Conservation (phyloP, 1,140 invertebrate genomes). For the Hormaphis cornu region DNA sequence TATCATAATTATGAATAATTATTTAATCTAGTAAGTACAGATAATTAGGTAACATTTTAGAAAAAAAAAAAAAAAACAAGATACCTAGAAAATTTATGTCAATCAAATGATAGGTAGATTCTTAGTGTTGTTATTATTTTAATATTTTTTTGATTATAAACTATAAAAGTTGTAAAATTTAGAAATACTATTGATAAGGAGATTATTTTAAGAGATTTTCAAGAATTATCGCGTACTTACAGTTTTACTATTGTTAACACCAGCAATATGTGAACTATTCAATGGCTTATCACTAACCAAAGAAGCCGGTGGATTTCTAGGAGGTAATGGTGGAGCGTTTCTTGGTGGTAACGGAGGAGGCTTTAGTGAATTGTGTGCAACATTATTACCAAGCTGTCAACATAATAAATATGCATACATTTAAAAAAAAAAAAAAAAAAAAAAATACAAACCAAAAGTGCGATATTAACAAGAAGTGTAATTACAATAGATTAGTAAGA, state of each 20-base stretch:
- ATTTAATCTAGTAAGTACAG: too few relatives aligned
- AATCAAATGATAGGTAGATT: too few relatives aligned
- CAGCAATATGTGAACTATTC: constrained; percentile 16
- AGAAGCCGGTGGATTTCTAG: constrained; percentile 13
- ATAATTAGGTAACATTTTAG: neutral
- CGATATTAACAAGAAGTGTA: neutral
- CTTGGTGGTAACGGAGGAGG: constrained; percentile 36
- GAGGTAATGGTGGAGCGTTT: constrained; percentile 19
- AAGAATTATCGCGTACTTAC: constrained; percentile 16
- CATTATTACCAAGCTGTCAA: constrained; percentile 29
- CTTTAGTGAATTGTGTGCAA: constrained; percentile 37
- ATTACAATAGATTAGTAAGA: neutral
- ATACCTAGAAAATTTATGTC: neutral
- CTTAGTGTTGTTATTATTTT: too few relatives aligned
- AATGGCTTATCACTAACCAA: constrained; percentile 16
- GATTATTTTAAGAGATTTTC: neutral
- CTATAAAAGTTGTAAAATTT: too few relatives aligned
- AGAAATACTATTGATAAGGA: too few relatives aligned
- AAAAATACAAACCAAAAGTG: neutral
- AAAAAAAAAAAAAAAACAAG: neutral
- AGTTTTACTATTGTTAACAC: constrained; percentile 24
- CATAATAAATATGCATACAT: constrained; percentile 25
- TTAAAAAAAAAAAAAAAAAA: constrained; percentile 6
- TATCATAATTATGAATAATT: neutral
- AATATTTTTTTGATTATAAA: too few relatives aligned